Evolutionary conservation across 2,113 vertebrate genomes (phyloP).

Genomic region (Trogon surrucura): DNA sequence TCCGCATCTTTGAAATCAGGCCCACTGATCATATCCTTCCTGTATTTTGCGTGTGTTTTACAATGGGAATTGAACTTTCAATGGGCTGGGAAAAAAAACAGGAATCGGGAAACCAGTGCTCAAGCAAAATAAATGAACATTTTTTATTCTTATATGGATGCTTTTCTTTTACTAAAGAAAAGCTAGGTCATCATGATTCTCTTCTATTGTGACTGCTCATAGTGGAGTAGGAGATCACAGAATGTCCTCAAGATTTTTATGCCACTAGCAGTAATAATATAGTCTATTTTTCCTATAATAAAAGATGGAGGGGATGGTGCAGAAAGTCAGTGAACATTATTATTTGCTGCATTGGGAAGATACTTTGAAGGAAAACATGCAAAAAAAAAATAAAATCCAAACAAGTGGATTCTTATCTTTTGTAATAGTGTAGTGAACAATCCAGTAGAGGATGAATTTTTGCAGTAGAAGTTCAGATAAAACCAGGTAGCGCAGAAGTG

Average conservation of each 20-base stretch:
- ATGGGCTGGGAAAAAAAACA: slow-evolving; percentile 30
- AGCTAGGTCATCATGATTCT: not conserved
- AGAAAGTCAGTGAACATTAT: not conserved
- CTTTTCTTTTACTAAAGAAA: slow-evolving; percentile 32
- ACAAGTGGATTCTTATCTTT: not conserved
- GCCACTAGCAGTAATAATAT: not conserved
- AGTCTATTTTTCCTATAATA: not conserved
- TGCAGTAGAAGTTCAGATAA: not conserved
- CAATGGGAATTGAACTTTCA: slow-evolving; percentile 28
- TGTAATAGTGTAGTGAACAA: not conserved
- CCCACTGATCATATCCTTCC: slow-evolving; percentile 58
- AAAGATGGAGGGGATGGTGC: not conserved
- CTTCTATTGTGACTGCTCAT: not conserved
- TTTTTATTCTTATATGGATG: slow-evolving; percentile 2
- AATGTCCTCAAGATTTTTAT: not conserved
- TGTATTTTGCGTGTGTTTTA: slow-evolving; percentile 39
- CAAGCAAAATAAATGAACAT: slow-evolving; percentile 18
- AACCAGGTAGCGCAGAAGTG: not conserved
- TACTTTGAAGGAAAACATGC: not conserved
- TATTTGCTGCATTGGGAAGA: not conserved
- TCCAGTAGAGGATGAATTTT: not conserved
- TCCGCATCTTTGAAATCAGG: slow-evolving; percentile 44
- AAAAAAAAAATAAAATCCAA: not conserved
- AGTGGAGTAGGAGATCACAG: not conserved
- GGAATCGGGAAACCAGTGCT: slow-evolving; percentile 50